Conservation (phyloP, 2,113 vertebrate species). For the Pao palembangensis region DNA sequence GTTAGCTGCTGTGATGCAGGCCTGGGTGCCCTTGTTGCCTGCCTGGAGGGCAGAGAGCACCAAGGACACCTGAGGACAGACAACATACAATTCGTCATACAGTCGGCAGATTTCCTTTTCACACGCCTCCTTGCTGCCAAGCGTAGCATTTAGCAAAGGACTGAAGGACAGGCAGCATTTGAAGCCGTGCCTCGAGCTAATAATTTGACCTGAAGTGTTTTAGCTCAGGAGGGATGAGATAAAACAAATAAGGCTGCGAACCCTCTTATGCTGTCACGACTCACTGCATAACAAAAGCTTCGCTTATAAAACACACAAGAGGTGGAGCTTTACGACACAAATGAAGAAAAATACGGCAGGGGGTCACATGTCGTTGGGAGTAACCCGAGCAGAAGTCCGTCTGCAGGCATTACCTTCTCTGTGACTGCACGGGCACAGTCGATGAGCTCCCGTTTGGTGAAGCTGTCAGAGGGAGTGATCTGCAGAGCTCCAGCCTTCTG, state of each 20-base stretch:
- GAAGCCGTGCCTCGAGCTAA: constrained; percentile 5
- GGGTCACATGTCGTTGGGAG: background rate
- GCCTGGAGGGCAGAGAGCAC: constrained; percentile 96
- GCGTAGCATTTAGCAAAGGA: too few relatives aligned
- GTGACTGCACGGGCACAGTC: constrained; percentile 93
- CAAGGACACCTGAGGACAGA: constrained; percentile 84
- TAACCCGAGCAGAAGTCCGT: background rate
- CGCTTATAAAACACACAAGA: background rate
- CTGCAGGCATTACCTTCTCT: constrained; percentile 83
- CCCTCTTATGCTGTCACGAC: background rate
- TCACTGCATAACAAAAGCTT: background rate
- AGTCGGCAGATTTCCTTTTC: background rate
- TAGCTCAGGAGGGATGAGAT: constrained; percentile 2
- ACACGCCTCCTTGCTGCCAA: background rate
- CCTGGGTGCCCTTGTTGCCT: constrained; percentile 96
- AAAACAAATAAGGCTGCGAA: background rate
- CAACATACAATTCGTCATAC: constrained; percentile 22
- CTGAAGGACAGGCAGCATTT: constrained; percentile 9
- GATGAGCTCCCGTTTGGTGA: constrained; percentile 93
- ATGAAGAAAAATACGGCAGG: background rate
- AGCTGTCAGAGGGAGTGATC: constrained; percentile 90
- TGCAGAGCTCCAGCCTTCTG: constrained; percentile 97
- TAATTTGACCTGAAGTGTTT: constrained; percentile 14
- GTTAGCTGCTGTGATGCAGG: constrained; percentile 94
- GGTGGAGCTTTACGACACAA: background rate